Conservation (phyloP, 2,797 vertebrate genomes). For the Spinus olivaceus region DNA sequence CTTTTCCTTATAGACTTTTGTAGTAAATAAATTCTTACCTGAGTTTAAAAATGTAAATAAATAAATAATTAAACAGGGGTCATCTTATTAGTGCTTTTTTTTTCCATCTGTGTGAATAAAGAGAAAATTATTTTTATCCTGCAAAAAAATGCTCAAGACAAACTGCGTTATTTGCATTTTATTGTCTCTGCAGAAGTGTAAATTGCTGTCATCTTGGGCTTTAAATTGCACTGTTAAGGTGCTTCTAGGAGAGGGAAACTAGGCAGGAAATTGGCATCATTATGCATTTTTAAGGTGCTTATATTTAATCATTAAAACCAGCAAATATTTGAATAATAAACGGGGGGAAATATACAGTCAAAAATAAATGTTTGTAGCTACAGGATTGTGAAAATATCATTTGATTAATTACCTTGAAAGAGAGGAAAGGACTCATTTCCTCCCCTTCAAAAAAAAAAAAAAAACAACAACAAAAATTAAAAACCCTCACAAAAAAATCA, state of each 20-base stretch:
- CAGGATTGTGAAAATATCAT: neutral
- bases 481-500: neutral
- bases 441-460: neutral
- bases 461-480: neutral
- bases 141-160: neutral
- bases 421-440: neutral
- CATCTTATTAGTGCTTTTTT: neutral
- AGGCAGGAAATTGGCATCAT: neutral
- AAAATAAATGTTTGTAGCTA: neutral
- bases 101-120: neutral
- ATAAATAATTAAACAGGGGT: neutral
- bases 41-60: neutral
- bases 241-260: neutral
- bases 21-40: neutral
- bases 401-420: neutral
- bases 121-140: neutral
- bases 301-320: neutral
- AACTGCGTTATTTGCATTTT: neutral
- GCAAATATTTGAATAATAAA: neutral
- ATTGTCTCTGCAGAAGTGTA: slow-evolving; percentile 6
- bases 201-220: neutral
- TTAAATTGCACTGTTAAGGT: neutral
- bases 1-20: neutral
- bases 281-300: neutral
- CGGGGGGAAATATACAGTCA: neutral